Conservation (phyloP, 2,113 vertebrate genomes). For the Crocuta crocuta region DNA sequence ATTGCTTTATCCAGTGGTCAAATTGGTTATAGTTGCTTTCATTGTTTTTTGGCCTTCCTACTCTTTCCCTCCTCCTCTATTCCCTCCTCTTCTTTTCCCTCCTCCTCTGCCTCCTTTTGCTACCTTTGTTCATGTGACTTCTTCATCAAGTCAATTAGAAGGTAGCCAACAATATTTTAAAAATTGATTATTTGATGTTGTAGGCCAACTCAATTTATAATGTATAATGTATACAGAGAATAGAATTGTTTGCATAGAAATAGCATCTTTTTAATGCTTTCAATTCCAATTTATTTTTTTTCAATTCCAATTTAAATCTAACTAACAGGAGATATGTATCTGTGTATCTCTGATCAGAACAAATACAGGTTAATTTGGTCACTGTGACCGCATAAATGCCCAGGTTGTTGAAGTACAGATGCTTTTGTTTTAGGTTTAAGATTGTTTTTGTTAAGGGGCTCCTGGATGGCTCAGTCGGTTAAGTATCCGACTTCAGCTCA, state of each 20-base stretch:
- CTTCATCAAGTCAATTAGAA: background rate
- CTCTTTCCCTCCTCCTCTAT: background rate
- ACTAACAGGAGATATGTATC: background rate
- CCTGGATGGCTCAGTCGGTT: no score
- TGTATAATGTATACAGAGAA: background rate
- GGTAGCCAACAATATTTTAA: background rate
- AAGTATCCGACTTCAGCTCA: no score
- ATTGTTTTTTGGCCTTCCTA: background rate
- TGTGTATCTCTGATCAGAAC: background rate
- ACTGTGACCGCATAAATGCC: background rate
- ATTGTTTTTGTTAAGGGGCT: background rate
- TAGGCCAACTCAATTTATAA: background rate
- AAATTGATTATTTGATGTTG: background rate
- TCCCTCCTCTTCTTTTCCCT: background rate
- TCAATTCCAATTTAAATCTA: background rate
- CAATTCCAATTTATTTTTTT: background rate
- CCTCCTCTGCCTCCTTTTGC: background rate
- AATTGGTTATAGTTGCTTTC: background rate
- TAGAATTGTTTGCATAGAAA: background rate
- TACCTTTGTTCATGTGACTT: background rate
- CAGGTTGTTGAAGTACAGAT: background rate
- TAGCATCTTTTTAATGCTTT: background rate
- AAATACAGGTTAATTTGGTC: background rate
- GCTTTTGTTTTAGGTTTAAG: background rate
- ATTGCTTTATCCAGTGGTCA: background rate